Evolutionary conservation across 1,140 invertebrate genomes (phyloP), one percentile per base, ranked within the genome.

Genomic region (Philotrypesis tridentata): DNA sequence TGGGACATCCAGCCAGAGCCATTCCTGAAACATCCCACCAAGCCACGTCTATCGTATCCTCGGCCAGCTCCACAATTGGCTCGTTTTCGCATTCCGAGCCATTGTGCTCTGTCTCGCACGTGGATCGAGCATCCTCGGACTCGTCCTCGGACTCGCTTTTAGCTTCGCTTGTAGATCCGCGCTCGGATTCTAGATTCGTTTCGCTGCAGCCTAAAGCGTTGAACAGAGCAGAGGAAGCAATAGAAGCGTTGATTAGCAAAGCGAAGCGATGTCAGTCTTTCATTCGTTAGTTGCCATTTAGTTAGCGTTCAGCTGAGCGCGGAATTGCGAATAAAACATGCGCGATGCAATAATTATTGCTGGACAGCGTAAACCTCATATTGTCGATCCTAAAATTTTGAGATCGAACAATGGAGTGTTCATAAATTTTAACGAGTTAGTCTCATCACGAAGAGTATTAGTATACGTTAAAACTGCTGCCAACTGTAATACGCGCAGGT

Each of bases 1-100:
- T 92, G 43, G 91, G 91, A 88, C 91, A 92, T 80, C 91, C 91
- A 74, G 90, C 91, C 25, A 92, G 71, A 84, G 91, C 91, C 90
- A 92, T 92, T 88, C 91, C 91, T 92, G 90, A 86, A 92, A 92
- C 85, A 91, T 87, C 82, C 84, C 88, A 89, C 87, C 88, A 91
- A 40, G 84, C 84, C 75, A 77, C 84, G 33, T 90, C 88, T 65
- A 67, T 27, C 27, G 31, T 40, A 12, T 86, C 86, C 25, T 89
- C 87, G 70, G 86, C 84, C 83, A 91, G 86, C 78, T 91, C 88
- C 70, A 89, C 82, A 73, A 91, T 85, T 0, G 55, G 65, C 29
- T 79, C 65, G 14, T 61, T 75, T 61, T 37, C 73, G 7, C 6
- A 23, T 27, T 60, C 43, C 12, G 25, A 25, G 23, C 17, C 43